Evolutionary conservation across 2,888 invertebrate species (phyloP), one percentile per base, ranked within the genome.

Genomic region (Poecilus cupreus): DNA sequence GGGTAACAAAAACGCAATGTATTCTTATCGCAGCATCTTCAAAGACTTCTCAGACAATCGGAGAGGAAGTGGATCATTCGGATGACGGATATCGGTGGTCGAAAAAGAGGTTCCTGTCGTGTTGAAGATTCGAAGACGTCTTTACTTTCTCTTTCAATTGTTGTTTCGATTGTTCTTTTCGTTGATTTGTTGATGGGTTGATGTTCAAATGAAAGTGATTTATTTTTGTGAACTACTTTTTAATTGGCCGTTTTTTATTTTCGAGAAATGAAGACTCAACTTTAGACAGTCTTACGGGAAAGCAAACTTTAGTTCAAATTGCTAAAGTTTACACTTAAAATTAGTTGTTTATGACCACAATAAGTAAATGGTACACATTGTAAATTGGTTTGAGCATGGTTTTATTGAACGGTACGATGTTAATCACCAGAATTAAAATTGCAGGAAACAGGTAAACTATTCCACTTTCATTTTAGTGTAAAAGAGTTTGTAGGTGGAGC

Each of bases 151-250:
- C 51, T 13, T 51, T 51, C 51, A 51, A 18, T 51, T 51, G 51
- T 51, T 18, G 13, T 51, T 51, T 51, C 16, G 51, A 51, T 18
- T 51, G 51, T 51, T 16, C 18, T 1, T 13, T 51, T 51, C 8
- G 51, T 51, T 51, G 18, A 51, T 51, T 51, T 51, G 51, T 22
- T 51, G 16, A 18, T 51, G 51, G 51, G 49, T 51, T 51, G 18
- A 13, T 51, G 51, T 51, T 51, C 10, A 3, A 18, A 18, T 51
- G 51, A 51, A 51, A 51, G 51, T 51, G 51, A 51, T 16, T 51
- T 51, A 13, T 51, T 51, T 10, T 13, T 10, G 51, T 51, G 18
- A 10, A 8, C 51, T 51, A 51, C 51, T 51, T 51, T 51, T 51
- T 51, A 18, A 18, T 18, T 51, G 18, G 8, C 18, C 51, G 10